Evolutionary conservation across 2,797 vertebrate genomes (phyloP), one percentile per base, ranked within the genome.

Genomic region (Sebastes iracundus): DNA sequence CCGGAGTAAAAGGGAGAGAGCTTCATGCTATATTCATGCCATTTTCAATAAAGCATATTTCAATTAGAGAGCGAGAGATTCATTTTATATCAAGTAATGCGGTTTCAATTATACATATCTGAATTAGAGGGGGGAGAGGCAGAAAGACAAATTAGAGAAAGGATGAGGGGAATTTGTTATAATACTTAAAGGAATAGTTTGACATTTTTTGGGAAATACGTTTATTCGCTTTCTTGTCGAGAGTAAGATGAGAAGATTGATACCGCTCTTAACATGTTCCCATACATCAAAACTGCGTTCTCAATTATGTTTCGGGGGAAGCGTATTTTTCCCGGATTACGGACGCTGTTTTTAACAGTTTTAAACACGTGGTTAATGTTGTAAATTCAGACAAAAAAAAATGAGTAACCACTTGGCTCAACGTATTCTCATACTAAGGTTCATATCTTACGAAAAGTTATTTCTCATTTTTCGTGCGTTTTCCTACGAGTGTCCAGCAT

Each of bases 41-140:
- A 58, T 92, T 94, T 92, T 93, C 87, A 94, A 93, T 94, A 88
- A 93, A 86, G 86, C 77, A 90, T 93, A 80, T 90, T 92, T 93
- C 90, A 92, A 90, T 94, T 93, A 94, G 79, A 63, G 58, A 55
- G 23, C 2, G 10, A 62, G 77, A 73, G 78, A 82, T 85, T 88
- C 3, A 88, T 93, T 91, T 89, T 27, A 76, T 60, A 91, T 90
- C 82, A 90, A 82, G 90, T 91, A 86, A 89, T 82, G 42, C 2
- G 16, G 9, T 90, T 90, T 93, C 85, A 92, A 93, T 93, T 79
- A 94, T 90, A 88, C 81, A 93, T 92, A 56, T 88, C 75, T 90
- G 52, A 91, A 91, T 93, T 90, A 92, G 76, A 84, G 10, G 18
- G 53, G 35, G 5, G 5, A 52, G 23, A 42, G 60, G 32, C 32